Percentiles rank a stretch among this genome's conserved stretches.
Conservation (phyloP, 2,888 invertebrate species). For the Eupithecia subfuscata region DNA sequence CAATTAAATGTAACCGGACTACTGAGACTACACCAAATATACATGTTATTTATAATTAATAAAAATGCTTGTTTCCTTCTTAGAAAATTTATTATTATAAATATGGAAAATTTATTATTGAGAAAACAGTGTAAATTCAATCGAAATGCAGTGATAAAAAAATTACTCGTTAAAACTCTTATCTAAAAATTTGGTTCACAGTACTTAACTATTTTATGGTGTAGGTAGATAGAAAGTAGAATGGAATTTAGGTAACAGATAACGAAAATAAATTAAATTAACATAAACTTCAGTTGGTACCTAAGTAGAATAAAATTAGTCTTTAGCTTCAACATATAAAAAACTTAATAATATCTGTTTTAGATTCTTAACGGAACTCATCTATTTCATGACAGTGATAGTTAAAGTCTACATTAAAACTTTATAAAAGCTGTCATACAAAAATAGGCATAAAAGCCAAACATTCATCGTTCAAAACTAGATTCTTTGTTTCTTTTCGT, state of each 20-base stretch:
- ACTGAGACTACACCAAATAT: no score
- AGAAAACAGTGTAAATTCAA: neutral
- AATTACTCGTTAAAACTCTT: neutral
- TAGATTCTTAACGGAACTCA: neutral
- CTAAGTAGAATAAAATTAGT: neutral
- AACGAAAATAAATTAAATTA: slow-evolving; percentile 19
- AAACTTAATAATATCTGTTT: neutral
- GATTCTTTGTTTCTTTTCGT: neutral
- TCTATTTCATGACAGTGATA: neutral
- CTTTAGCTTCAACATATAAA: neutral
- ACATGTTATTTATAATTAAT: neutral
- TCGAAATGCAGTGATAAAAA: neutral
- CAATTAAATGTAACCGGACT: no score
- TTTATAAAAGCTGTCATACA: neutral
- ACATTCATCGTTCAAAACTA: neutral
- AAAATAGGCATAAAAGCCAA: neutral
- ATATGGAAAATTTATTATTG: neutral
- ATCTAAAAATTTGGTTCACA: neutral
- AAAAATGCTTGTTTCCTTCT: neutral
- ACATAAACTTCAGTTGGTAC: neutral
- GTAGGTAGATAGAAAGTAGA: neutral
- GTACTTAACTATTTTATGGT: neutral
- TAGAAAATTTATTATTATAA: neutral
- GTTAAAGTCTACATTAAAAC: neutral
- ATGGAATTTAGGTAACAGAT: neutral